A percentile compares a stretch with the other conserved stretches of the same genome.
Evolutionary conservation across 2,113 vertebrate genomes (phyloP).

Genomic region (Corythornis vintsioides): DNA sequence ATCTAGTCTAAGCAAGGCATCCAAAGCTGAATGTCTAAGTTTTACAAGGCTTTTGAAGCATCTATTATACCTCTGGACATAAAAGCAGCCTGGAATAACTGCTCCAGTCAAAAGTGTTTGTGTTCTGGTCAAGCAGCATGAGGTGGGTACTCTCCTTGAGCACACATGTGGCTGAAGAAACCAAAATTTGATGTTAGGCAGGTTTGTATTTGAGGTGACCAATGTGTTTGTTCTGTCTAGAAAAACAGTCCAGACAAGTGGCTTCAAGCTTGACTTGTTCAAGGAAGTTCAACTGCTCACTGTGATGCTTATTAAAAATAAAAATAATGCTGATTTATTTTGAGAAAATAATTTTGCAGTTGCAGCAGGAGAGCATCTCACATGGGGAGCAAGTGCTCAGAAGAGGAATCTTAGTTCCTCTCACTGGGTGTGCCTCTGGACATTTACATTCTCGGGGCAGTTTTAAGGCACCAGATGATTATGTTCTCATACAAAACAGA

Average conservation of each 20-base stretch:
- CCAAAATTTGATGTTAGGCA: not conserved
- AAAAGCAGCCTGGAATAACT: not conserved
- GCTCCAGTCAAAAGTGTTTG: not conserved
- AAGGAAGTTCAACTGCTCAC: not conserved
- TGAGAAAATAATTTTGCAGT: not conserved
- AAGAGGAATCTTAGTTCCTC: not conserved
- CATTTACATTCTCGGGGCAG: not conserved
- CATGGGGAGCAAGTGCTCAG: accelerated
- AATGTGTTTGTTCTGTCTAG: not conserved
- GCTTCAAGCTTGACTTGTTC: not conserved
- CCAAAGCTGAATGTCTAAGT: not conserved
- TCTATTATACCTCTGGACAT: not conserved
- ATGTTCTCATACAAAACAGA: not conserved
- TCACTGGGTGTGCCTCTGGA: not conserved
- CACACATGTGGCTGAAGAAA: not conserved
- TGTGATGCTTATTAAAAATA: not conserved
- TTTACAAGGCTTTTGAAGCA: not conserved
- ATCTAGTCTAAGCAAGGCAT: not conserved
- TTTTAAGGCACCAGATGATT: not conserved
- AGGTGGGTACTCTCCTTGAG: not conserved
- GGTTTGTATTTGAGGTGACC: not conserved
- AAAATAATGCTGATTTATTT: not conserved
- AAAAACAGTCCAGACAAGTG: not conserved
- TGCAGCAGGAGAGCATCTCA: not conserved
- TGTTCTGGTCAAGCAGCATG: not conserved